phyloP scores from a whole-genome alignment of 2,888 invertebrate species.

The Phortica magna region DNA sequence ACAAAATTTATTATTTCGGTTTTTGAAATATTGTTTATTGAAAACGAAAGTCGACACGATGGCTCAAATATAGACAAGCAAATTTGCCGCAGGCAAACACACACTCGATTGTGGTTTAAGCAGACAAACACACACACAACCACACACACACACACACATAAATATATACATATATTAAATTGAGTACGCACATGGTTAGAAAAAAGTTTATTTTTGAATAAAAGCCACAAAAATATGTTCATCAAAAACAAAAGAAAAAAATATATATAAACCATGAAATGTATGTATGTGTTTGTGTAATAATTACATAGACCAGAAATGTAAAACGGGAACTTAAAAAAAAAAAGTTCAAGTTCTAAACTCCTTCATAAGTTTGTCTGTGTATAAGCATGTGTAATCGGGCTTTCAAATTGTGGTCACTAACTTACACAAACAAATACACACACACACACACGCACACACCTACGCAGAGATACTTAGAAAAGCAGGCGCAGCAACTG shows the following conservation, averaged over 20 bases:
- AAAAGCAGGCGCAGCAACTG: background rate
- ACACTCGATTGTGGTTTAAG: background rate
- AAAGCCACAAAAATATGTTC: too few relatives aligned
- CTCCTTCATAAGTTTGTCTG: background rate
- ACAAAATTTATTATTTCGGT: background rate
- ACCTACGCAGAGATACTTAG: background rate
- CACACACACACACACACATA: background rate
- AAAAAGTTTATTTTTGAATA: too few relatives aligned
- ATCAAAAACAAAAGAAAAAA: background rate
- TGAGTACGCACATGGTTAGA: too few relatives aligned
- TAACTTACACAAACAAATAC: background rate
- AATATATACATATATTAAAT: background rate
- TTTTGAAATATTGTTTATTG: background rate
- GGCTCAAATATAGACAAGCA: background rate
- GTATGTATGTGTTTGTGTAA: background rate
- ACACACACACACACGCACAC: constrained; percentile 6
- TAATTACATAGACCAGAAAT: too few relatives aligned
- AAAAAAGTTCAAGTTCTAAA: background rate
- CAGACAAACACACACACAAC: background rate
- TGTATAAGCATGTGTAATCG: background rate
- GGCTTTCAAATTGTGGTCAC: constrained; percentile 8
- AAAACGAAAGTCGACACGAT: background rate
- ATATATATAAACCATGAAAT: background rate
- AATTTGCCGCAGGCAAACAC: background rate
- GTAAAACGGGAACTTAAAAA: background rate